A percentile compares a stretch with the other conserved stretches of the same genome.
Conservation (phyloP, 2,888 invertebrate genomes). For the Calameuta idolon region DNA sequence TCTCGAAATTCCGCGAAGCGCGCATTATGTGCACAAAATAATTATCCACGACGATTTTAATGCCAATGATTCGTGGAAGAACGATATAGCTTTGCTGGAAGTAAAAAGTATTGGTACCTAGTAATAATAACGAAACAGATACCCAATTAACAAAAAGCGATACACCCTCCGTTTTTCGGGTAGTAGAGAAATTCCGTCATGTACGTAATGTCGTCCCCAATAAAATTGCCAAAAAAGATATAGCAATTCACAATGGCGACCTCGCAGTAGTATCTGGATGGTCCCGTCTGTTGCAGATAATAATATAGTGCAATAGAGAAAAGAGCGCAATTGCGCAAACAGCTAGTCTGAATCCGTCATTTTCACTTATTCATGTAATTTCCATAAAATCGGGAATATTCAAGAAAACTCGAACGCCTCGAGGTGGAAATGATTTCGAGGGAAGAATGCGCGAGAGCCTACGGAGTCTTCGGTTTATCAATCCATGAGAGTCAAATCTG, state of each 20-base stretch:
- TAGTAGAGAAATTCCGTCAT: not conserved
- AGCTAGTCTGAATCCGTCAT: no score
- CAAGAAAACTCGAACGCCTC: constrained; percentile 64
- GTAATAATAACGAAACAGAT: not conserved
- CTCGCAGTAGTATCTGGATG: constrained; percentile 24
- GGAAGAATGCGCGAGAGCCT: constrained; percentile 65
- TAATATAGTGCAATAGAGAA: not conserved
- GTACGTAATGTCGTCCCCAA: constrained; percentile 57
- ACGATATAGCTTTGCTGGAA: constrained; percentile 28
- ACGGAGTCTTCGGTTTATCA: constrained; percentile 27
- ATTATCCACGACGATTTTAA: constrained; percentile 22
- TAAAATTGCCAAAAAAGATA: constrained; percentile 63
- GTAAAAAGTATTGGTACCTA: constrained; percentile 3
- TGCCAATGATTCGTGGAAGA: constrained; percentile 24
- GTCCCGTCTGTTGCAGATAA: constrained; percentile 36
- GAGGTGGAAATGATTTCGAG: constrained; percentile 70
- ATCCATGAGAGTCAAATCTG: constrained; percentile 24
- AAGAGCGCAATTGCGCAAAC: no score
- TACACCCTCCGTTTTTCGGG: not conserved
- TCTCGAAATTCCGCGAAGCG: constrained; percentile 4
- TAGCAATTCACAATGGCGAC: constrained; percentile 7
- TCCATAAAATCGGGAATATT: not conserved
- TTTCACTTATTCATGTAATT: no score
- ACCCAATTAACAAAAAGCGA: not conserved
- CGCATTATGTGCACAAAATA: constrained; percentile 17